Base-by-base conservation (phyloP, 2,113 vertebrate genomes). In the Corvus hawaiiensis region DNA sequence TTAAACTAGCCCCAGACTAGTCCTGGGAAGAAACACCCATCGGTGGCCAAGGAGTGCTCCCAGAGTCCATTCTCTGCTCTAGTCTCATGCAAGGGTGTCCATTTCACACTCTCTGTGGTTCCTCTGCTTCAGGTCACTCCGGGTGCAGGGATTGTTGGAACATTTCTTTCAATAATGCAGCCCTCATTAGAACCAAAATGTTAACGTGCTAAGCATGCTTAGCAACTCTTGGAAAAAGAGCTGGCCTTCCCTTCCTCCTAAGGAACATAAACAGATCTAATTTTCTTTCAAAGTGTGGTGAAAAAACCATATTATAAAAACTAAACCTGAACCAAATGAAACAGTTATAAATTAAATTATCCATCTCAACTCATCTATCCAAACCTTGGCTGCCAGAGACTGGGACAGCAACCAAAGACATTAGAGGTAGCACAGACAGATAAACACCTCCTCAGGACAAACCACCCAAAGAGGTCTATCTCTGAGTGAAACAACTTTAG, bases 61-160 rank as follows among this genome's bases (percentile, higher is more conserved):
- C n/a, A 15, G 26, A 62, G 15, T 3, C 61, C 20, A 14, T 37
- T 7, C 6, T 58, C 44, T 67, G 19, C 22, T 62, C 35, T 26
- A 11, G 14, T 30, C 28, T 41, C 8, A 0, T 28, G 22, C 9
- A 46, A 37, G 26, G 17, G 3, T 8, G 17, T 7, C 30, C 24
- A 39, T 67, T 55, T 43, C 39, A 15, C 37, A 11, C n/a, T 23
- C 8, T 11, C 16, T 27, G n/a, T 10, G 12, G 10, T 28, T 82
- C 39, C 16, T 41, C 55, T 55, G 55, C 13, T 61, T 4, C 37
- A 14, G 44, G 11, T 64, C 55, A 73, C 30, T 28, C 13, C 8
- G 41, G 0, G 5, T 9, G 16, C n/a, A 13, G 20, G 13, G 10
- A 6, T 0, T 64, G 20, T 4, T 41, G 55, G 8, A 66, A 24